Evolutionary conservation across 2,888 invertebrate genomes (phyloP).

Genomic region (Cactoblastis cactorum): DNA sequence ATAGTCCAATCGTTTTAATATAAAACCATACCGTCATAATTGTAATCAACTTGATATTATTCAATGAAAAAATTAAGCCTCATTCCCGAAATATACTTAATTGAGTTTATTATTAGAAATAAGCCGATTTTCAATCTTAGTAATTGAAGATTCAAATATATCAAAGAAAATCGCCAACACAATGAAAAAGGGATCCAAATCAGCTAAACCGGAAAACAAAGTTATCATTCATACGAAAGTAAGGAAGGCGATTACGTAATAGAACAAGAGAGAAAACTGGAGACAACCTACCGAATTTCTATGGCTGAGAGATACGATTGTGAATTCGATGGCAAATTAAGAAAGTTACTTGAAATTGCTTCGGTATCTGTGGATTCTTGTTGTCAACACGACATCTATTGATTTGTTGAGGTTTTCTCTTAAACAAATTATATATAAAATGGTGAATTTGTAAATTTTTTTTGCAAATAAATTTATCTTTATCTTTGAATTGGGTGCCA

Average conservation of each 20-base stretch:
- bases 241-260: conserved; percentile 10
- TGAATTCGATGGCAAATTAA: not conserved
- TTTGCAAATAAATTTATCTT: too few species aligned
- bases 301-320: not conserved
- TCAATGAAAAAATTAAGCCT: too few species aligned
- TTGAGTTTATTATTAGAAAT: not conserved
- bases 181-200: not conserved
- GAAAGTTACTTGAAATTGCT: not conserved
- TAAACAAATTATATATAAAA: too few species aligned
- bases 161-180: not conserved
- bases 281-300: not conserved
- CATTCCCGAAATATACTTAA: not conserved
- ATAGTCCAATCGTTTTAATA: too few species aligned
- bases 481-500: too few species aligned
- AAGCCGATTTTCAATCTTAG: not conserved
- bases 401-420: not conserved
- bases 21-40: too few species aligned
- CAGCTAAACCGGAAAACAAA: conserved; percentile 7
- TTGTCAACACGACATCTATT: not conserved
- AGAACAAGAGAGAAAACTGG: not conserved
- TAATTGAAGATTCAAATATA: not conserved
- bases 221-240: not conserved
- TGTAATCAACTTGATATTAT: too few species aligned
- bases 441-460: too few species aligned
- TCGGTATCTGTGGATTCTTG: not conserved